phyloP scores from a whole-genome alignment of 2,113 vertebrate species.

The Gallinago jamesoni region DNA sequence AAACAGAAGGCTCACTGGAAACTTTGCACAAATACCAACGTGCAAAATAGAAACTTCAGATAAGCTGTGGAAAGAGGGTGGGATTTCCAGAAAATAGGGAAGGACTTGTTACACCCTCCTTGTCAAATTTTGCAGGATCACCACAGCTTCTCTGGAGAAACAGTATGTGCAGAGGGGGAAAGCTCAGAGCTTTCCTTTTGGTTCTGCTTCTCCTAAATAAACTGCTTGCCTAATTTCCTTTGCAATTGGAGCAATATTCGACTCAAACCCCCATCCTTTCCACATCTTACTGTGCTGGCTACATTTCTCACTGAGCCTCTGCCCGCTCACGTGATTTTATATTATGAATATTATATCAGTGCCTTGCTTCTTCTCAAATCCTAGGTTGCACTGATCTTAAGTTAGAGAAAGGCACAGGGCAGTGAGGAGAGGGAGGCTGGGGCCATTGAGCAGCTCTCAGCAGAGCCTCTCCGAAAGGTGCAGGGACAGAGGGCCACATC shows the following conservation, averaged over 20 bases:
- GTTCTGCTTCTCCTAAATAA: slow-evolving; percentile 81
- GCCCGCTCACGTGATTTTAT: not conserved
- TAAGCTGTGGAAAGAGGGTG: slow-evolving; percentile 57
- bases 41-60: slow-evolving; percentile 64
- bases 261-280: slow-evolving; percentile 60
- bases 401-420: not conserved
- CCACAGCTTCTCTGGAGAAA: slow-evolving; percentile 60
- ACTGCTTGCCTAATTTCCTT: slow-evolving; percentile 83
- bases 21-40: slow-evolving; percentile 11
- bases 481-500: not conserved
- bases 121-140: slow-evolving; percentile 74
- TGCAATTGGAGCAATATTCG: slow-evolving; percentile 69
- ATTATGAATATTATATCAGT: not conserved
- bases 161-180: not conserved
- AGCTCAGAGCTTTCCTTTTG: slow-evolving; percentile 75
- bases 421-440: not conserved
- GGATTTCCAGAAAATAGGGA: slow-evolving; percentile 81
- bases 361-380: not conserved
- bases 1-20: not conserved
- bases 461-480: not conserved
- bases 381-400: not conserved
- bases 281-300: slow-evolving; percentile 14
- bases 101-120: slow-evolving; percentile 64
- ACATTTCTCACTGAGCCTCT: not conserved
- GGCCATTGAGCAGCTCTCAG: not conserved